Base-by-base conservation (phyloP, 2,888 invertebrate genomes). In the Pristionchus fissidentatus region DNA sequence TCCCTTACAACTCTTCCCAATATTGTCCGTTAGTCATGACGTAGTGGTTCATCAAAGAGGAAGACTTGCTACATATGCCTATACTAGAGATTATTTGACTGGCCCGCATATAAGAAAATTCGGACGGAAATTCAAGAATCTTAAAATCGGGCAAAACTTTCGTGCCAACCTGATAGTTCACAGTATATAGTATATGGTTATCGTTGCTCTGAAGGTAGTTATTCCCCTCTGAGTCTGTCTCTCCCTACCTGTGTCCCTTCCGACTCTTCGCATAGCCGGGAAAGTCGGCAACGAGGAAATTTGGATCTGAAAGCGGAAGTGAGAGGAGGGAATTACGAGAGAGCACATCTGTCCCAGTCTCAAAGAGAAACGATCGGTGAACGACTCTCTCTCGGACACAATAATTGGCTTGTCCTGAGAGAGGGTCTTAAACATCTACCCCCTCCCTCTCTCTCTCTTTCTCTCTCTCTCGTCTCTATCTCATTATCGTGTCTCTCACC, bases 221-320 rank as follows among this genome's bases (percentile, higher is more conserved):
- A 49, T 49, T 19, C 52, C 52, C 10, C 19, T 15, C 52, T 49
- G 29, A 32, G 3, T 52, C 77, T 29, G 32, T 49, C 26, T 19
- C 7, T 70, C 43, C n/a, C 46, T 43, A 81, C 80, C 80, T 41
- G 55, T 83, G 83, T 73, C 57, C 83, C 52, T 73, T 73, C 43
- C 83, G 46, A 38, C 43, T 73, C 32, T 38, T 49, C 70, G 26
- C 55, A 38, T 85, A 87, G 3, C 89, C 89, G 15, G 84, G 70
- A 46, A 89, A 89, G 46, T 87, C 87, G 13, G 89, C 89, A 2
- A 87, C 86, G 22, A 89, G 84, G 70, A 89, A 89, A 38, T 83
- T 55, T 1, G 85, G 60, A 3, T 86, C 89, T 60, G 70, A 19
- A 73, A 52, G 49, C 19, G 49, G 19, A 77, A 46, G 29, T 13